Percentiles rank a stretch among this genome's conserved stretches.
Evolutionary conservation across 2,888 invertebrate species (phyloP).

Genomic region (Drosophila dives): DNA sequence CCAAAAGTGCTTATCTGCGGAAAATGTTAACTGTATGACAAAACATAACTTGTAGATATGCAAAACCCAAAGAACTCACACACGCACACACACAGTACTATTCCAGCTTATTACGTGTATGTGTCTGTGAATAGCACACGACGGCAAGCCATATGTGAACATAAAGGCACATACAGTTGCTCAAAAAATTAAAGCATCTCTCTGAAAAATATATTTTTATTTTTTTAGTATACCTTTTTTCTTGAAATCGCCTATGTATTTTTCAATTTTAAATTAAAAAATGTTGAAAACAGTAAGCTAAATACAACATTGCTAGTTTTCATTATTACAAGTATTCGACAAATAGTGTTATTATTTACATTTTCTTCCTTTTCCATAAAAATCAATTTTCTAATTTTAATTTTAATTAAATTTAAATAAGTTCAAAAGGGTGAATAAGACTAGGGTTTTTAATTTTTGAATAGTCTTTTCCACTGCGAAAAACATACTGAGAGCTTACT

Average conservation of each 20-base stretch:
- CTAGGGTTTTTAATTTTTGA: neutral
- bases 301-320: neutral
- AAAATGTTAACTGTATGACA: slow-evolving; percentile 77
- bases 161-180: neutral
- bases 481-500: neutral
- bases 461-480: neutral
- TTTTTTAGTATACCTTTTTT: neutral
- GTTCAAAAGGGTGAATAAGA: neutral
- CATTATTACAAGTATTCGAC: neutral
- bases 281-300: neutral
- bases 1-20: slow-evolving; percentile 75
- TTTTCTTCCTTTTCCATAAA: neutral
- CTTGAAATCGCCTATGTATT: neutral
- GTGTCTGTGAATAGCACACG: slow-evolving; percentile 19
- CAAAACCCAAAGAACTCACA: slow-evolving; percentile 53
- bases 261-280: neutral
- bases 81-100: slow-evolving; percentile 28
- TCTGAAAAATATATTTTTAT: neutral
- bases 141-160: slow-evolving; percentile 17
- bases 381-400: neutral
- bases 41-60: slow-evolving; percentile 79
- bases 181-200: neutral
- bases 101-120: neutral
- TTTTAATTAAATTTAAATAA: neutral
- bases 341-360: neutral